Evolutionary conservation across 2,888 invertebrate genomes (phyloP), one percentile per base, ranked within the genome.

Genomic region (Sialis fuliginosa): DNA sequence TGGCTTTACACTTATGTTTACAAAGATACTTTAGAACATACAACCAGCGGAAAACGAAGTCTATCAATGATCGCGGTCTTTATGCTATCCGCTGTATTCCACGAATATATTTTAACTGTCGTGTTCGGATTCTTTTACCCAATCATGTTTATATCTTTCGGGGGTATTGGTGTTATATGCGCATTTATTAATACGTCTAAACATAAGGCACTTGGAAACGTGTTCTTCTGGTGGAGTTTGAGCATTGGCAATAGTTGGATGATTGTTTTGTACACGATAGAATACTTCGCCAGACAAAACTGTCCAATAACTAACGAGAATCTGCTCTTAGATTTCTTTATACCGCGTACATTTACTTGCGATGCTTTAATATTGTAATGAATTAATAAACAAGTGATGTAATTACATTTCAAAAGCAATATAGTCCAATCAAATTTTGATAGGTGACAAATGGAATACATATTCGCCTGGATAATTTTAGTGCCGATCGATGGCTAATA

Each of bases 1-100:
- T 97, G 93, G 93, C 71, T 96, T 0, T 86, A 90, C 56, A 79
- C 80, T 5, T 91, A 95, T 63, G 72, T 97, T 49, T 92, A 90
- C 65, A 79, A 77, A 56, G 92, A 90, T 45, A 54, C 66, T 33
- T 64, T 69, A 51, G 68, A 64, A 44, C 54, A 66, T 13, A 48
- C 74, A 0, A 60, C 62, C 3, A 61, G 64, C 1, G 62, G 65
- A 7, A 70, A 67, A 47, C 70, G 68, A 44, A 39, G 62, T 1
- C 51, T 73, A 0, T 72, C 83, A 0, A 77, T 77, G 54, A 58
- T 75, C 2, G 57, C 69, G 6, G 87, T 87, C 1, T 87, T 91
- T 55, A 56, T 83, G 56, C 66, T 90, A 8, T 95, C 95, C 0
- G 83, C 92, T 0, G 56, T 86, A 1, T 80, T 90, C 49, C 96